Evolutionary conservation across 1,140 invertebrate genomes (phyloP).

Genomic region (Cydia splendana): DNA sequence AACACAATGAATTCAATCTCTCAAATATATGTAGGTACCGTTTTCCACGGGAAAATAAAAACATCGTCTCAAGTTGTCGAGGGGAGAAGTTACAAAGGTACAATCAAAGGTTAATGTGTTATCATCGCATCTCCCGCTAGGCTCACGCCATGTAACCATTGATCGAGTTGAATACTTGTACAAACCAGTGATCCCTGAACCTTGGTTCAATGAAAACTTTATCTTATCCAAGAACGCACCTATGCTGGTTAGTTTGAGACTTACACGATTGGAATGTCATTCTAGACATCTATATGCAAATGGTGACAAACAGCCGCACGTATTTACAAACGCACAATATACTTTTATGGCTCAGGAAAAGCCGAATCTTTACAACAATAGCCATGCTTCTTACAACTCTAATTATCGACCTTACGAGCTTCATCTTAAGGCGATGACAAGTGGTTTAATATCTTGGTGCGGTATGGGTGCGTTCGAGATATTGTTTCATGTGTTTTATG

Average conservation of each 20-base stretch:
- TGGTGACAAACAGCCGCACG: conserved; percentile 74
- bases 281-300: conserved; percentile 72
- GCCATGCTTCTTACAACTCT: conserved; percentile 25
- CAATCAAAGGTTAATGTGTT: conserved; percentile 32
- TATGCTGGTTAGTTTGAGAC: background rate
- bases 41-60: conserved; percentile 15
- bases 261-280: background rate
- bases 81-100: conserved; percentile 27
- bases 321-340: conserved; percentile 77
- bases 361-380: conserved; percentile 53
- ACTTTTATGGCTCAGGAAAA: conserved; percentile 76
- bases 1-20: conserved; percentile 1
- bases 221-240: background rate
- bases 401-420: conserved; percentile 41
- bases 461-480: conserved; percentile 61
- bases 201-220: background rate
- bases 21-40: background rate
- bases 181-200: background rate
- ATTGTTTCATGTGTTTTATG: conserved; percentile 79
- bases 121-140: conserved; percentile 13
- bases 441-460: conserved; percentile 33
- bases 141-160: background rate
- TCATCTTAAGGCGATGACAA: conserved; percentile 37
- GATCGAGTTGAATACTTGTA: background rate
- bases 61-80: conserved; percentile 24